A percentile compares a stretch with the other conserved stretches of the same genome.
phyloP scores from a whole-genome alignment of 2,113 vertebrate species.

The Corynorhinus townsendii region DNA sequence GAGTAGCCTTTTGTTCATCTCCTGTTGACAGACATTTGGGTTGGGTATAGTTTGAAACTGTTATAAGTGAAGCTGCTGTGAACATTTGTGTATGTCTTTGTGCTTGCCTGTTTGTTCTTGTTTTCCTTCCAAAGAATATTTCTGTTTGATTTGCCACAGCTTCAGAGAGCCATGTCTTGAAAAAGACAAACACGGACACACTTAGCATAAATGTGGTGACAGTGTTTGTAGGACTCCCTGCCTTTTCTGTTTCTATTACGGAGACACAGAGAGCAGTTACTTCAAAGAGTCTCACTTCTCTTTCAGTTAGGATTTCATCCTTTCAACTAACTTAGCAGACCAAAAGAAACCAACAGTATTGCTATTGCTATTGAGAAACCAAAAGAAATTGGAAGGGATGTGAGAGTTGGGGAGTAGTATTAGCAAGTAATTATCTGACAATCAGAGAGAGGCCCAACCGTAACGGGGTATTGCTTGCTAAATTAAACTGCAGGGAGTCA shows the following conservation, averaged over 20 bases:
- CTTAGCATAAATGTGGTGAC: not conserved
- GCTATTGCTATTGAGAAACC: slow-evolving; percentile 15
- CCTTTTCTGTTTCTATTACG: not conserved
- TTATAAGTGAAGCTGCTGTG: not conserved
- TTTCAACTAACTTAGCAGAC: not conserved
- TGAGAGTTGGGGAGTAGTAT: not conserved
- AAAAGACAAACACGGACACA: not conserved
- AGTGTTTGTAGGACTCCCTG: not conserved
- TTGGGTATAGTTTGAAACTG: not conserved
- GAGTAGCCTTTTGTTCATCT: not conserved
- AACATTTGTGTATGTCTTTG: not conserved
- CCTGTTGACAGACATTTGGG: not conserved
- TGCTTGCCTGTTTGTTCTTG: not conserved
- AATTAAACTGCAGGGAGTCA: slow-evolving; percentile 39
- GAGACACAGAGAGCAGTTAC: not conserved
- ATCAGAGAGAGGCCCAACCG: not conserved
- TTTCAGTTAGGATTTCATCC: slow-evolving; percentile 14
- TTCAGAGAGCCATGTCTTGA: not conserved
- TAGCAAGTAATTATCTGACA: slow-evolving; percentile 45
- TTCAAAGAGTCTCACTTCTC: not conserved
- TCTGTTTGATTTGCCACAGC: not conserved
- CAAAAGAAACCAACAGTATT: too few relatives aligned
- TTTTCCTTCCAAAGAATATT: not conserved
- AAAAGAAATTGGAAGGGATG: slow-evolving; percentile 29
- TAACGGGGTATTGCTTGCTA: not conserved